Evolutionary conservation across 2,888 invertebrate species (phyloP).

Genomic region (Dermolepida albohirtum): DNA sequence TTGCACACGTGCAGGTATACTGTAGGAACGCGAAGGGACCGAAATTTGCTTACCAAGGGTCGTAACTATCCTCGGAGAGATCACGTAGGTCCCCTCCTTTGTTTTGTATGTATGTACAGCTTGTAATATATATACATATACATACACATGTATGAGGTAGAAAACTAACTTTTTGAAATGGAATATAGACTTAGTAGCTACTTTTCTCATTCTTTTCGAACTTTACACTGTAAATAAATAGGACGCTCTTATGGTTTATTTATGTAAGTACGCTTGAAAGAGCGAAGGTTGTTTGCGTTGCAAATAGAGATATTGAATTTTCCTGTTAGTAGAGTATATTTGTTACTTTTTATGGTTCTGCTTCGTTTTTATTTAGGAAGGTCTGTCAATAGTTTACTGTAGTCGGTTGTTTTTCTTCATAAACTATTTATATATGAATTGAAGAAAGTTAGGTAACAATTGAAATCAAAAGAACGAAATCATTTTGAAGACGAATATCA

Average conservation of each 20-base stretch:
- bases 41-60: constrained; percentile 36
- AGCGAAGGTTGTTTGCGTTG: constrained; percentile 2
- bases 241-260: constrained; percentile 1
- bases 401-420: too few species aligned
- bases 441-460: too few species aligned
- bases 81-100: background rate
- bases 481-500: too few species aligned
- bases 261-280: background rate
- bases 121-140: too few species aligned
- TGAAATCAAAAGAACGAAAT: too few species aligned
- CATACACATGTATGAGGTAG: constrained; percentile 1
- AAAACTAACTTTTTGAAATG: background rate
- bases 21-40: constrained; percentile 8
- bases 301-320: background rate
- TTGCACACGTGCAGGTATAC: constrained; percentile 22
- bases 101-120: background rate
- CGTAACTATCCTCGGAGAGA: constrained; percentile 6
- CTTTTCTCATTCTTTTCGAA: background rate
- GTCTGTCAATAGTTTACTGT: too few species aligned
- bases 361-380: too few species aligned
- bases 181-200: constrained; percentile 6
- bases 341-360: background rate
- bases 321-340: background rate
- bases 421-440: too few species aligned
- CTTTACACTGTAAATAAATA: constrained; percentile 9